Evolutionary conservation across 2,113 vertebrate species (phyloP).

Genomic region (Mesitornis unicolor): DNA sequence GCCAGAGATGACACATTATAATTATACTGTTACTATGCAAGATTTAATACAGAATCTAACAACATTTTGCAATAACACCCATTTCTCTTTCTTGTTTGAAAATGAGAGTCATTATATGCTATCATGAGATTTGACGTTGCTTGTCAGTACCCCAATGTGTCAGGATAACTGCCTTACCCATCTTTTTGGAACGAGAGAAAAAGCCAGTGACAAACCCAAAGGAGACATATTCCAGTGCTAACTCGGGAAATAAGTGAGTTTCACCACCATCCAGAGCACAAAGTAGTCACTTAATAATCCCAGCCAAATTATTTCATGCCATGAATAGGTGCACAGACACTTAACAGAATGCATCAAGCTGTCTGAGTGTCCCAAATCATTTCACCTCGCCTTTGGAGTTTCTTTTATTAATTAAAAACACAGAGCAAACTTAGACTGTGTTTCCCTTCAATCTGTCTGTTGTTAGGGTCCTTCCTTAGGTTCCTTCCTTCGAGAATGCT

Average conservation of each 20-base stretch:
- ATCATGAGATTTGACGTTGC: conserved; percentile 22
- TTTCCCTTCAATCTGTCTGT: neutral
- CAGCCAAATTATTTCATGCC: neutral
- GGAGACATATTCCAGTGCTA: neutral
- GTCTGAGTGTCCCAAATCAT: neutral
- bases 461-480: neutral
- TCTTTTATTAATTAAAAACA: neutral
- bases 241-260: neutral
- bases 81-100: conserved; percentile 46
- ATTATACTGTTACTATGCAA: conserved; percentile 50
- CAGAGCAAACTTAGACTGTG: neutral
- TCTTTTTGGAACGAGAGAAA: neutral
- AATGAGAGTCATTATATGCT: conserved; percentile 44
- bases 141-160: conserved; percentile 26
- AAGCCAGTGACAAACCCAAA: neutral
- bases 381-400: neutral
- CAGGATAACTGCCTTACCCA: neutral
- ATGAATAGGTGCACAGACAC: neutral
- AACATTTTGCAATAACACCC: conserved; percentile 37
- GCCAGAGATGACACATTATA: conserved; percentile 53
- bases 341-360: neutral
- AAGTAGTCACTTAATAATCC: neutral
- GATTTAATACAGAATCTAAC: conserved; percentile 54
- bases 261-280: neutral
- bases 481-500: neutral